A percentile compares a stretch with the other conserved stretches of the same genome.
These are phyloP conservation scores for Drosophila monieri DNA, from an alignment of 2,888 invertebrate genomes.

Conservation along the genomic window DNA sequence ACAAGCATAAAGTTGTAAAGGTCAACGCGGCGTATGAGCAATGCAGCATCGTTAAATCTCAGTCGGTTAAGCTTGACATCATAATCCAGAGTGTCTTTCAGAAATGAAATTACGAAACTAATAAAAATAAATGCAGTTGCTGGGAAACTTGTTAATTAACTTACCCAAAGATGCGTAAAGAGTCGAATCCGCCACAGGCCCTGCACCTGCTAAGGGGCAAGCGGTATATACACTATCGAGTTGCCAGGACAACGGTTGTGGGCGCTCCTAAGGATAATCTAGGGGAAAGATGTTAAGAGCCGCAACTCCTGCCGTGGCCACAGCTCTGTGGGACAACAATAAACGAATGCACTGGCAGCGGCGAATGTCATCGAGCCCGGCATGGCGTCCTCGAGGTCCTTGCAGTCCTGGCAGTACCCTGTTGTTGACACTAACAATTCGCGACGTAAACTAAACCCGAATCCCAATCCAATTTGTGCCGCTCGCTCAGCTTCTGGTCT, in stretches of 20 bases:
- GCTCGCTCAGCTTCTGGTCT: conserved; percentile 38
- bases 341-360: conserved; percentile 24
- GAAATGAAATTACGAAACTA: conserved; percentile 29
- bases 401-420: conserved; percentile 15
- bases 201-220: background rate
- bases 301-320: conserved; percentile 20
- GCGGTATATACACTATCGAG: conserved; percentile 7
- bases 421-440: conserved; percentile 59
- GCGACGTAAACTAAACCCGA: conserved; percentile 41
- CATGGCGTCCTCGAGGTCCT: conserved; percentile 38
- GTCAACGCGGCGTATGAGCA: background rate
- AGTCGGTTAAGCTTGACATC: conserved; percentile 18
- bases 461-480: conserved; percentile 11
- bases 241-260: conserved; percentile 55
- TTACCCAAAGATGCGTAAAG: conserved; percentile 28
- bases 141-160: conserved; percentile 12
- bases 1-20: background rate
- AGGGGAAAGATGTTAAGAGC: conserved; percentile 54
- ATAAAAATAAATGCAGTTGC: conserved; percentile 8
- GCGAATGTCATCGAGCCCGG: conserved; percentile 33
- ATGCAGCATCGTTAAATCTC: conserved; percentile 9
- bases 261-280: conserved; percentile 18
- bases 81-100: background rate
- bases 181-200: conserved; percentile 1
- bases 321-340: conserved; percentile 25